Conservation (phyloP, 2,888 invertebrate species). For the Frankliniella intonsa region DNA sequence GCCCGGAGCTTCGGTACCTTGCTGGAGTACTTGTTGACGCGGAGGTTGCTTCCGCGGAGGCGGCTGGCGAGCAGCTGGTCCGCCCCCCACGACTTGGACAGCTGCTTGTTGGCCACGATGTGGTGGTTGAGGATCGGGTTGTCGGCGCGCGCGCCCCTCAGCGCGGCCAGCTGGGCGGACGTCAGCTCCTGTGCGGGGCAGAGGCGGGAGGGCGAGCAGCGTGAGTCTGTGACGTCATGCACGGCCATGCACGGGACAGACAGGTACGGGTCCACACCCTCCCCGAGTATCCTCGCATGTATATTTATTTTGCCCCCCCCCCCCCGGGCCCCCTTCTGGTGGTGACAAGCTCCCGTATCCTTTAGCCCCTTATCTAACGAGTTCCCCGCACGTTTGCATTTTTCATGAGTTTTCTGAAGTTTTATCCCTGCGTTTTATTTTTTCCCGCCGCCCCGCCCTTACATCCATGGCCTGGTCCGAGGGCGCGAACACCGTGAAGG, state of each 20-base stretch:
- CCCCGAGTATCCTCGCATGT: neutral
- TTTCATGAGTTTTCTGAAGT: neutral
- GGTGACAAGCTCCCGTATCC: too few species aligned
- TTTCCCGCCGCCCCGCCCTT: slow-evolving; percentile 33
- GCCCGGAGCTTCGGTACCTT: slow-evolving; percentile 45
- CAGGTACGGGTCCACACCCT: neutral
- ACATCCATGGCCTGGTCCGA: slow-evolving; percentile 49
- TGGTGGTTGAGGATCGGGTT: slow-evolving; percentile 47
- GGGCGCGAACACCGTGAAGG: slow-evolving; percentile 51
- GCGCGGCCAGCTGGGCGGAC: slow-evolving; percentile 10
- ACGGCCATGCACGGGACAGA: too few species aligned
- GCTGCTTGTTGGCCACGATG: slow-evolving; percentile 46
- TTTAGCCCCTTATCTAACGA: neutral
- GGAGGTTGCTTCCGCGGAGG: slow-evolving; percentile 44
- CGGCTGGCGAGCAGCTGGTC: slow-evolving; percentile 46
- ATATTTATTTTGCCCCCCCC: neutral
- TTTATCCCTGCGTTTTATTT: too few species aligned
- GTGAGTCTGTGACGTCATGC: neutral
- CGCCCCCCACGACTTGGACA: slow-evolving; percentile 46
- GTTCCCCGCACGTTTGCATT: neutral
- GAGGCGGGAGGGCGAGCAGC: neutral
- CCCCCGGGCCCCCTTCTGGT: neutral
- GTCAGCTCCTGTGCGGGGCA: slow-evolving; percentile 38
- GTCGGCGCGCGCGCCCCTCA: slow-evolving; percentile 13
- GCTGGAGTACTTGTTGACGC: slow-evolving; percentile 50